Evolutionary conservation across 64 coral and sea anemone genomes (phyloP), one percentile per base, ranked within the genome.

Genomic region (Montipora efflorescens): DNA sequence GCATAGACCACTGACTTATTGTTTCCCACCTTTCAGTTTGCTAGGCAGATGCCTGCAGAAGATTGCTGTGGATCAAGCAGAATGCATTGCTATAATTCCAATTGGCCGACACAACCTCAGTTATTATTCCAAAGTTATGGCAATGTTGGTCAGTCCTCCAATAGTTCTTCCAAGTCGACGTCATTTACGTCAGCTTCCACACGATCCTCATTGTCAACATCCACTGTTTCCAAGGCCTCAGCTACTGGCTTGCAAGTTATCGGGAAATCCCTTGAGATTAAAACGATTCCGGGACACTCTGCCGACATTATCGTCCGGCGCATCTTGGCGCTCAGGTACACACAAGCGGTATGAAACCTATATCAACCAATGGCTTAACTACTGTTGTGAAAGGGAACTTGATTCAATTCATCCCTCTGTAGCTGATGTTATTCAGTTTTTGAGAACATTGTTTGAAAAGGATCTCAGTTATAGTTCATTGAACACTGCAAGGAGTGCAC

Each of bases 111-210:
- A 14, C 92, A 88, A 67, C 20, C 70, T 16, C 1, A 36, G 28
- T 28, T 94, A 88, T 45, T 94, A 74, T 87, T 82, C 50, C 21
- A 92, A 78, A 77, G 92, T 76, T 48, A 93, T 88, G 92, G 83
- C 57, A 7, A 93, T 93, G 92, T 57, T 88, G 79, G 76, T 93
- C 78, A 67, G n/a, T 51, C 62, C 79, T 68, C 93, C 93, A 16
- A 58, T 90, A 19, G 23, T 90, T 73, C 59, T 94, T 43, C 93
- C 93, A 53, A 76, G 61, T 67, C 45, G 15, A 69, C 20, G 11
- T 19, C 66, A 90, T 44, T 50, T 90, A 67, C 87, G 90, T 47
- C 47, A 81, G 45, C 87, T 36, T 95, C 87, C 93, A 20, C 19
- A 78, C 79, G 83, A 90, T 9, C 87, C 58, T n/a, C 79, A 90